Conservation (phyloP, 1,140 invertebrate species). For the Chlorops oryzae region DNA sequence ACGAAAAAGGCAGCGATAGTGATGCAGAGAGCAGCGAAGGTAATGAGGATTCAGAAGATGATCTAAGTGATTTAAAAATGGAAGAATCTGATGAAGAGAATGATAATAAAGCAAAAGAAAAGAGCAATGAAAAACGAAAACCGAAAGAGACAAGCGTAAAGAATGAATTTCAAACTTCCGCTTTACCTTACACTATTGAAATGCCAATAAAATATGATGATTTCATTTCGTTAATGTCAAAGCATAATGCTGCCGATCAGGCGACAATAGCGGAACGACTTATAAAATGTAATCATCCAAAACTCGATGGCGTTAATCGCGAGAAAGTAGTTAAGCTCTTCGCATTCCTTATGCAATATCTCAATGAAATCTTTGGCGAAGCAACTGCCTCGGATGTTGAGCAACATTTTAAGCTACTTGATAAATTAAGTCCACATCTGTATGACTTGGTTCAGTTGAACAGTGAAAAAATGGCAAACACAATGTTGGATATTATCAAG, state of each 20-base stretch:
- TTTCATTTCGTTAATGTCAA: slow-evolving; percentile 58
- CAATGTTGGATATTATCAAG: slow-evolving; percentile 63
- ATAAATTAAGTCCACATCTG: slow-evolving; percentile 60
- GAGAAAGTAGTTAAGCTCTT: slow-evolving; percentile 67
- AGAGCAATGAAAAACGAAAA: slow-evolving; percentile 21
- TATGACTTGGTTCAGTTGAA: slow-evolving; percentile 68
- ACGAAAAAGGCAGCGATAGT: slow-evolving; percentile 35
- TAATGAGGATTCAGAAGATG: slow-evolving; percentile 36
- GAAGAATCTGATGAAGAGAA: slow-evolving; percentile 32
- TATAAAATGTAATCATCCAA: slow-evolving; percentile 79
- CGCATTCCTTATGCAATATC: slow-evolving; percentile 66
- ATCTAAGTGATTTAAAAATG: slow-evolving; percentile 51
- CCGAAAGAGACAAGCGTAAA: slow-evolving; percentile 9
- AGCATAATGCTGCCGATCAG: slow-evolving; percentile 58
- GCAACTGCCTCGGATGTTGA: slow-evolving; percentile 49
- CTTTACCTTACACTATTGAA: slow-evolving; percentile 65
- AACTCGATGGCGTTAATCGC: slow-evolving; percentile 68
- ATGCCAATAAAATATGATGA: slow-evolving; percentile 63
- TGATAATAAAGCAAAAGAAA: slow-evolving; percentile 17
- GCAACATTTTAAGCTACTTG: slow-evolving; percentile 56
- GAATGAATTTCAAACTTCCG: slow-evolving; percentile 42
- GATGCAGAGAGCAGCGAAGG: slow-evolving; percentile 36
- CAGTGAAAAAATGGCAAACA: slow-evolving; percentile 59
- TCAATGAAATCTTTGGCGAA: slow-evolving; percentile 58
- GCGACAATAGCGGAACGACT: slow-evolving; percentile 70